These are phyloP conservation scores for Ivindomyrus marchei DNA, from an alignment of 2,113 vertebrate species.

Conservation along the genomic window DNA sequence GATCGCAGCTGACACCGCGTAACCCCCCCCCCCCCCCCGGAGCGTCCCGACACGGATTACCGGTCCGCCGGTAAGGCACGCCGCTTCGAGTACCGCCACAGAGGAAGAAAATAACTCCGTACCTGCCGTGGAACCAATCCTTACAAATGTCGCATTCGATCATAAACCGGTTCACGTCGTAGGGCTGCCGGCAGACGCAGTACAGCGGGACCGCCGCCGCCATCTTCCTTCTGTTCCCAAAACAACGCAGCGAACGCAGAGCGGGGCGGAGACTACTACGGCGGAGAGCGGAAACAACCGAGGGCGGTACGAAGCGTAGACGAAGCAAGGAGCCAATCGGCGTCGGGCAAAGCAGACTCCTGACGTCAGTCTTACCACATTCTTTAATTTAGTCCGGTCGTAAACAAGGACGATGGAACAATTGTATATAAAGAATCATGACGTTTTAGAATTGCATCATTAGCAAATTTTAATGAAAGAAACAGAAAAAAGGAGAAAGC, in stretches of 20 bases:
- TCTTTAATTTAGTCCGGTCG: not conserved
- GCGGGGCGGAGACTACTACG: slow-evolving; percentile 30
- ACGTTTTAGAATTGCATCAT: not conserved
- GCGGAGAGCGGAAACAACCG: slow-evolving; percentile 30
- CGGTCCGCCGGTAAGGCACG: not conserved
- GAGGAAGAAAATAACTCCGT: slow-evolving; percentile 28
- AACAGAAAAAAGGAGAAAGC: not conserved
- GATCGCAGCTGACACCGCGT: slow-evolving; percentile 24
- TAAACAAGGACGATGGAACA: not conserved
- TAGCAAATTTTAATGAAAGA: not conserved
- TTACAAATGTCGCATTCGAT: slow-evolving; percentile 97
- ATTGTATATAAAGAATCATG: not conserved
- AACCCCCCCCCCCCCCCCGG: not conserved
- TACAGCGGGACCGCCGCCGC: slow-evolving; percentile 81
- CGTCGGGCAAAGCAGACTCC: not conserved
- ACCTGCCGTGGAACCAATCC: slow-evolving; percentile 99
- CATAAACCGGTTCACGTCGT: slow-evolving; percentile 96
- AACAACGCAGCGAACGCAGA: slow-evolving; percentile 52
- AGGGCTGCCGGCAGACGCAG: slow-evolving; percentile 94
- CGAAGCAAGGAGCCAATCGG: not conserved
- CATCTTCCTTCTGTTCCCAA: slow-evolving; percentile 73
- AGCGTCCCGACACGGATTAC: slow-evolving; percentile 13
- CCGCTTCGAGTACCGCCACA: not conserved
- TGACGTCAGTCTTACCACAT: not conserved
- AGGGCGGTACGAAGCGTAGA: not conserved